Evolutionary conservation across 2,113 vertebrate species (phyloP), one percentile per base, ranked within the genome.

Genomic region (Silurus glanis): DNA sequence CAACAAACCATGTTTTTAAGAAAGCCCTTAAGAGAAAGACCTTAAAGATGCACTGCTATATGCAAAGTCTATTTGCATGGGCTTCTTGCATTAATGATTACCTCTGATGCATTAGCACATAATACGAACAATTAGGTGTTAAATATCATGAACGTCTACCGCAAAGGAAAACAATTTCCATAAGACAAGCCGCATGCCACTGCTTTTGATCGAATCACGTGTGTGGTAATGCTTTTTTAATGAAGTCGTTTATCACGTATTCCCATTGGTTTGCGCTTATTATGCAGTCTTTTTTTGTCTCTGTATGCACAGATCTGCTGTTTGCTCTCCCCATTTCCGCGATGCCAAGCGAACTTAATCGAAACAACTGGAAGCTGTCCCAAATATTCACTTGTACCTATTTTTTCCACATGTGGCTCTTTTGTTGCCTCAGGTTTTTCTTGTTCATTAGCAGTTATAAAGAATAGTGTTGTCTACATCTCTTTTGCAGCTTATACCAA

Each of bases 201-300:
- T 82, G 88, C 87, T 86, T 86, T 84, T 90, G 91, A 21, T 28
- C 84, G 89, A 90, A 92, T 93, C 91, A 90, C 90, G 90, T 92
- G 89, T 92, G 90, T 89, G 88, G 89, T 95, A 95, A 95, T 95
- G 92, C 93, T 80, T 91, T 94, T 95, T 95, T 95, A 95, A 95
- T 95, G 93, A 95, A 94, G 93, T 88, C 89, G 93, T 95, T 94
- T 92, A 95, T 95, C 94, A 94, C 87, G n/a, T 79, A 66, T 83
- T 76, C 58, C 75, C 66, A 84, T 87, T 82, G 66, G 81, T 64
- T 88, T 86, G 66, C 78, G 62, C 51, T 47, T 75, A 59, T 80
- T 83, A 85, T 90, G 75, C 61, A 28, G 75, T 81, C 53, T 87
- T 21, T 71, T 74, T 71, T 74, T 62, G 58, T 67, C 14, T 5